Evolutionary conservation across 2,888 invertebrate species (phyloP).

Genomic region (Eilema caniola): DNA sequence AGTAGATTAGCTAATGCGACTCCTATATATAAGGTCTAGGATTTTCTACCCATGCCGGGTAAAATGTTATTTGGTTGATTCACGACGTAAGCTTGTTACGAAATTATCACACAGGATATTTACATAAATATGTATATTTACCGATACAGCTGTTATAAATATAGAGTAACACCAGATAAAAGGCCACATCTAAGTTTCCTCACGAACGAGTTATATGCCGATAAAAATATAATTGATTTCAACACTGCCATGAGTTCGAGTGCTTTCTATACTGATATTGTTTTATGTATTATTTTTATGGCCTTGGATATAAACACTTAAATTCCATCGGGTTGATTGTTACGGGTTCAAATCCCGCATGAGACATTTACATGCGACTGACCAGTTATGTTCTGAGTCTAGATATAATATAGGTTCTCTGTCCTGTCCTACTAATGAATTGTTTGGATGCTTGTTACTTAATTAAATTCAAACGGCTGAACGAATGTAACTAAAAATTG

Average conservation of each 20-base stretch:
- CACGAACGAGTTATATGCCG: conserved; percentile 22
- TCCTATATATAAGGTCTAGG: not conserved
- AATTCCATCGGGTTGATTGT: not conserved
- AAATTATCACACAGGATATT: not conserved
- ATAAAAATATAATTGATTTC: conserved; percentile 44
- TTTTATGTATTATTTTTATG: conserved; percentile 39
- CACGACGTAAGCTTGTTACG: too few relatives aligned
- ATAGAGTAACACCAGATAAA: conserved; percentile 43
- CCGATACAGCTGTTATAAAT: conserved; percentile 44
- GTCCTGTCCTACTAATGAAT: too few relatives aligned
- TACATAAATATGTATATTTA: conserved; percentile 18
- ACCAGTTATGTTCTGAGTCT: not conserved
- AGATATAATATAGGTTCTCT: not conserved
- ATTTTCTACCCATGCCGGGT: not conserved
- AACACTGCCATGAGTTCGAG: conserved; percentile 32
- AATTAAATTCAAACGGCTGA: too few relatives aligned
- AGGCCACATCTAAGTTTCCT: conserved; percentile 61
- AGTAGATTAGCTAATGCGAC: not conserved
- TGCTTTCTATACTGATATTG: conserved; percentile 30
- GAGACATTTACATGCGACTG: not conserved
- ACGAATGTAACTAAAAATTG: too few relatives aligned
- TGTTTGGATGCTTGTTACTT: too few relatives aligned
- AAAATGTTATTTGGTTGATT: not conserved
- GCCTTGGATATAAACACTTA: conserved; percentile 4
- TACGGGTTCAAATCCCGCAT: not conserved